phyloP scores from a whole-genome alignment of 2,113 vertebrate species.

The Sceloporus tristichus region DNA sequence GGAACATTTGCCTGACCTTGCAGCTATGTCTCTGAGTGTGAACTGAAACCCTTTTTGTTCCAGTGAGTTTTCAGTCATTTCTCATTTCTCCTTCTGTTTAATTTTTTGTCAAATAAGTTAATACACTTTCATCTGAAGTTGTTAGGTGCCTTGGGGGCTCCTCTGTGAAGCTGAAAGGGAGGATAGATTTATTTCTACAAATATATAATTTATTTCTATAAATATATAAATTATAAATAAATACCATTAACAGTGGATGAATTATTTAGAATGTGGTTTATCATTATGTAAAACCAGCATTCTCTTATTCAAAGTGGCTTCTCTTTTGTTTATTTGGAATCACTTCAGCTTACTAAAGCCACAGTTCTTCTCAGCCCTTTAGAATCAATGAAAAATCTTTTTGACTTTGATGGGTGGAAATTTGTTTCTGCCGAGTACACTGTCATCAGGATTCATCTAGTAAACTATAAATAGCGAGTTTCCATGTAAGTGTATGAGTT shows the following conservation, averaged over 20 bases:
- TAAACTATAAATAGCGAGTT: neutral
- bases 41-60: neutral
- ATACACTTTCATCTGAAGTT: neutral
- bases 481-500: neutral
- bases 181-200: neutral
- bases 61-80: neutral
- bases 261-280: neutral
- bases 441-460: neutral
- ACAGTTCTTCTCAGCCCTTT: conserved; percentile 28
- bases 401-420: conserved; percentile 8
- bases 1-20: neutral
- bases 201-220: conserved; percentile 1
- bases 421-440: neutral
- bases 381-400: conserved; percentile 1
- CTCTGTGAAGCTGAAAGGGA: neutral
- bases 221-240: conserved; percentile 12
- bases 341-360: neutral
- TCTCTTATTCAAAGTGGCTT: neutral
- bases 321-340: conserved; percentile 1
- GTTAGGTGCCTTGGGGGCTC: neutral
- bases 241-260: neutral
- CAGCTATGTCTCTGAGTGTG: neutral
- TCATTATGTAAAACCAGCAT: conserved; percentile 29
- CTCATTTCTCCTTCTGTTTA: neutral
- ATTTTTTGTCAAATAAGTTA: neutral